Base-by-base conservation (phyloP, 2,113 vertebrate genomes). In the Sphyrna mokarran region DNA sequence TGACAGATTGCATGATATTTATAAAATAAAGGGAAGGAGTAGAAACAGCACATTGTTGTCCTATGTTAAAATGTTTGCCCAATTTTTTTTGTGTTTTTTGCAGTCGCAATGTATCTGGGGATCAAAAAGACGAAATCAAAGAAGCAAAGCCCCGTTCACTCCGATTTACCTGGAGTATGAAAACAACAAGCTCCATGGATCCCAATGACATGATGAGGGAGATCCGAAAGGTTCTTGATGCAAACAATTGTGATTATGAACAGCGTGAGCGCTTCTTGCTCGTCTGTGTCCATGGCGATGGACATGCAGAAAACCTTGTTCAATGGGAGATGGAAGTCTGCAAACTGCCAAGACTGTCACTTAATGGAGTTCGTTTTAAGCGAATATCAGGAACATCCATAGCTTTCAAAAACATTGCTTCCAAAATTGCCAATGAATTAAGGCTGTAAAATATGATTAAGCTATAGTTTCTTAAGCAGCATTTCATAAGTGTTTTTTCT, bases 301-400 rank as follows among this genome's bases (percentile, higher is more conserved):
- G 98, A 96, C 98, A 97, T 0, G 98, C 98, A 0, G 99, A 99
- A 96, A 99, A 97, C 97, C 98, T 99, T 94, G 99, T 99, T 80
- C 99, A 99, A 96, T 99, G 99, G 99, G 99, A 99, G 97, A 99
- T 99, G 99, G 99, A 99, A 98, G 99, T 99, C 95, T 99, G 99
- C 98, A 99, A 99, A 97, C 98, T 99, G 97, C 99, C 99, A 95
- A 98, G 99, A 96, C 99, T 99, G 97, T 99, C 99, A 72, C 99
- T 99, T 97, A 99, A 99, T 0, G 99, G 99, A 96, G 99, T 99
- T 96, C 98, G 99, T 95, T 99, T 99, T 97, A 99, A 99, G 97
- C 97, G 99, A 98, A 99, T 99, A 97, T 99, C 99, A 37, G 99
- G 99, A 97, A 99, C 99, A 96, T 99, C 99, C 97, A 99, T 99